Conservation (phyloP, 1,140 invertebrate species). For the Brachionus sp. region DNA sequence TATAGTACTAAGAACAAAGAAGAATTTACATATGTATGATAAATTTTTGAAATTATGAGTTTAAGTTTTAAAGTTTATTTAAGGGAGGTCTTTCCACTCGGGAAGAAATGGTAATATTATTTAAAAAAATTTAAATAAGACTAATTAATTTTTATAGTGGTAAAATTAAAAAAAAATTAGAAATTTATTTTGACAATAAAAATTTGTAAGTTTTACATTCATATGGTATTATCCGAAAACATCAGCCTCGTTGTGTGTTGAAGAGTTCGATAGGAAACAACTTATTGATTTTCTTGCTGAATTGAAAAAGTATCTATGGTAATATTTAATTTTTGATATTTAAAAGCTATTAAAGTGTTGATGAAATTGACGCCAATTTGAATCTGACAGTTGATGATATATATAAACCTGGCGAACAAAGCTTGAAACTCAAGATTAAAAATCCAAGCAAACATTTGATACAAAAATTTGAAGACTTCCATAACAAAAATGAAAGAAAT, state of each 20-base stretch:
- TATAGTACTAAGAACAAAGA: not conserved
- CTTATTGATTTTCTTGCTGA: not conserved
- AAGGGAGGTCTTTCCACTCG: not conserved
- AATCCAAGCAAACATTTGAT: not conserved
- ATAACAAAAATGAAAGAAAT: not conserved
- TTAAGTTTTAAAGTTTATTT: too few species aligned
- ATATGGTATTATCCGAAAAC: not conserved
- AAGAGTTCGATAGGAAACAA: not conserved
- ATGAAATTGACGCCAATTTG: not conserved
- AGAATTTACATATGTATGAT: slow-evolving; percentile 1
- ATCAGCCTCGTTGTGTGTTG: not conserved
- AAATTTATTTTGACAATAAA: not conserved
- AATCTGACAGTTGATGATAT: not conserved
- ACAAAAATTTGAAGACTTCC: slow-evolving; percentile 4
- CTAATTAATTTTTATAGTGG: not conserved
- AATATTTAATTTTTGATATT: too few species aligned
- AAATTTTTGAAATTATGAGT: too few species aligned
- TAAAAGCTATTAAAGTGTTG: not conserved
- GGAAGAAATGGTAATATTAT: not conserved
- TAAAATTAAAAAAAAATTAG: not conserved
- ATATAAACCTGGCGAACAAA: not conserved
- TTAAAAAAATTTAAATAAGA: not conserved
- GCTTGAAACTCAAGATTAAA: not conserved
- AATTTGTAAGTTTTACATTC: not conserved
- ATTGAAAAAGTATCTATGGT: not conserved